These are phyloP conservation scores for Cheilosia scutellata DNA, from an alignment of 2,888 invertebrate species.

Conservation along the genomic window DNA sequence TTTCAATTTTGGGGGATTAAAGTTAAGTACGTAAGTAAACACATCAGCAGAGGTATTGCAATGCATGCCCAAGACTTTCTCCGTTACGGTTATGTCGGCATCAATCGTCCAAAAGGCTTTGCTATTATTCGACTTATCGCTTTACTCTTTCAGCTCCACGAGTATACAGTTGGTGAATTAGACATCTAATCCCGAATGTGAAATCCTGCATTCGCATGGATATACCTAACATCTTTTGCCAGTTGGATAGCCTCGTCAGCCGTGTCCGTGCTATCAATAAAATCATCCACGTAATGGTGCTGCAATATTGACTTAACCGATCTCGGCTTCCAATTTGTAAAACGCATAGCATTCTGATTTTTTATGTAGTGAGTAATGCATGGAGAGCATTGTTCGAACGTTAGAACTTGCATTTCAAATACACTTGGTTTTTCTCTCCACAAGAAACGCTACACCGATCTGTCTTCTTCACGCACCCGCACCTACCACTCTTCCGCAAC, in stretches of 20 bases:
- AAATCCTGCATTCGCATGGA: background rate
- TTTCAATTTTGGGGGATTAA: too few relatives aligned
- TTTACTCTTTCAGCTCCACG: background rate
- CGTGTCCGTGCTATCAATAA: background rate
- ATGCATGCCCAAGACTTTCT: too few relatives aligned
- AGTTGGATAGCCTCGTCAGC: background rate
- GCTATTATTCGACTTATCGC: too few relatives aligned
- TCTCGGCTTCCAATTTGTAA: background rate
- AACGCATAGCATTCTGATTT: background rate
- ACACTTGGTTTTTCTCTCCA: background rate
- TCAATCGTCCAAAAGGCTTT: too few relatives aligned
- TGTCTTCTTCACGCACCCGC: too few relatives aligned
- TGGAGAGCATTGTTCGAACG: background rate
- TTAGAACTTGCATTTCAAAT: background rate
- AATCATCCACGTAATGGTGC: constrained; percentile 2
- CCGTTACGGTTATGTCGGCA: too few relatives aligned
- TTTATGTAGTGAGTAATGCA: background rate
- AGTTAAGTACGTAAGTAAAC: too few relatives aligned
- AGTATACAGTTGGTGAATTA: background rate
- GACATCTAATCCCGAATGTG: background rate
- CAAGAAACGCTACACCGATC: too few relatives aligned
- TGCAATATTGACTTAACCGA: background rate
- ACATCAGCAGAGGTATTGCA: too few relatives aligned
- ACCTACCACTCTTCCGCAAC: too few relatives aligned
- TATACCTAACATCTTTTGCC: background rate